Base-by-base conservation (phyloP, 2,113 vertebrate genomes). In the Centropristis striata region DNA sequence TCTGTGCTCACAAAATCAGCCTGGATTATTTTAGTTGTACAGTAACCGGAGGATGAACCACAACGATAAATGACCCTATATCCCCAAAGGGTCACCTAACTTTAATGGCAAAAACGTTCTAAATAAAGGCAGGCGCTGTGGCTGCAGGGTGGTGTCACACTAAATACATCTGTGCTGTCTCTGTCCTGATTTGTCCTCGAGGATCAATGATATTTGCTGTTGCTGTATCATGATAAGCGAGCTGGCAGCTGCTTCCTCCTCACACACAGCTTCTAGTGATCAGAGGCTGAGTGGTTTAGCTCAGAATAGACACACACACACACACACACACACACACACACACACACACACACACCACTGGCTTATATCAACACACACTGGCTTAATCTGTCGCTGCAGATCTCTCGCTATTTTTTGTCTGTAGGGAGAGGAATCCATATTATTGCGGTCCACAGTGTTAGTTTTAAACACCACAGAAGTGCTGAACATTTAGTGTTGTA, bases 321-420 rank as follows among this genome's bases (percentile, higher is more conserved):
- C 37, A 36, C 27, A 39, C 64, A 8, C 65, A 25, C 78, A 18
- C 46, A 51, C 61, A n/a, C 54, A 72, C 39, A 13, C 39, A 41
- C 59, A 21, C 39, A 50, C 76, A 64, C 71, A 66, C 47, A 39
- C 49, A 32, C 68, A 16, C 28, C 13, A 21, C 47, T 32, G 37
- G 23, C 46, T 51, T 63, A 61, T 15, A 54, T 46, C 41, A 64
- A 39, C 61, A 60, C 68, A 72, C 57, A 39, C 49, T 4, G 39
- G 23, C 39, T 42, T 67, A 61, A 74, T 60, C 39, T 16, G 21
- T 37, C 28, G 61, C 55, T 47, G 36, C 46, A 73, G 60, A 73
- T 25, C 10, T 47, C 6, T 39, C 5, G 6, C 57, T 59, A 12
- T 61, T 60, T 39, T 37, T 39, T 20, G 6, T 60, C 55, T 69